Evolutionary conservation across 23 tunicate species (phyloP), one percentile per base, ranked within the genome.

Genomic region (Ciona savignyi): DNA sequence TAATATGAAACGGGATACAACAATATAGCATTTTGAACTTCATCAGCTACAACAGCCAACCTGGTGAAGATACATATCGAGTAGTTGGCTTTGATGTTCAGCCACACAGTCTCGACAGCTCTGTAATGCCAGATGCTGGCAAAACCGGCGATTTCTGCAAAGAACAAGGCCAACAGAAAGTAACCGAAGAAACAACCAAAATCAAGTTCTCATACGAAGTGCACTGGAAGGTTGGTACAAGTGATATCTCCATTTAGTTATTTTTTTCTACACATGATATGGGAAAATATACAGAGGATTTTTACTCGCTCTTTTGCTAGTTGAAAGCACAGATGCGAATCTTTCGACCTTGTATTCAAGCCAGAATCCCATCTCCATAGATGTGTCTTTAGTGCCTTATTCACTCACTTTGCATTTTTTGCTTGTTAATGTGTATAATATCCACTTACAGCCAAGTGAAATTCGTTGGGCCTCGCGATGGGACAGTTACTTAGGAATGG

Each of bases 401-500:
- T n/a, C n/a, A n/a, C n/a, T n/a, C n/a, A n/a, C n/a, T n/a, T n/a
- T n/a, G n/a, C n/a, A n/a, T n/a, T n/a, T n/a, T n/a, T n/a, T n/a
- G n/a, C n/a, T n/a, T n/a, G n/a, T n/a, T n/a, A n/a, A 25, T 70
- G 62, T 30, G 21, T 25, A 27, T 26, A 29, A 15, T 28, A 9
- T 30, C 26, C 68, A 32, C 51, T 28, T 82, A 51, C 67, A 90
- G 97, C n/a, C 35, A 60, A 90, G 97, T 68, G 65, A 83, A 24
- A 79, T 95, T 25, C 79, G 96, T 27, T 95, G 99, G 99, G 99
- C 99, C 0, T 95, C 99, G 32, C 56, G 99, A 51, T 95, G 99
- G 99, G 99, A 95, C 86, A 95, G 67, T 66, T 95, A 95, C 74
- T 70, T 95, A 31, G 71, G 74, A 34, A 95, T 95, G 99, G 99